These are phyloP conservation scores for Diacarnus erythraeanus DNA, from an alignment of 37 sponge, comb jelly and placozoan genomes.

Conservation along the genomic window DNA sequence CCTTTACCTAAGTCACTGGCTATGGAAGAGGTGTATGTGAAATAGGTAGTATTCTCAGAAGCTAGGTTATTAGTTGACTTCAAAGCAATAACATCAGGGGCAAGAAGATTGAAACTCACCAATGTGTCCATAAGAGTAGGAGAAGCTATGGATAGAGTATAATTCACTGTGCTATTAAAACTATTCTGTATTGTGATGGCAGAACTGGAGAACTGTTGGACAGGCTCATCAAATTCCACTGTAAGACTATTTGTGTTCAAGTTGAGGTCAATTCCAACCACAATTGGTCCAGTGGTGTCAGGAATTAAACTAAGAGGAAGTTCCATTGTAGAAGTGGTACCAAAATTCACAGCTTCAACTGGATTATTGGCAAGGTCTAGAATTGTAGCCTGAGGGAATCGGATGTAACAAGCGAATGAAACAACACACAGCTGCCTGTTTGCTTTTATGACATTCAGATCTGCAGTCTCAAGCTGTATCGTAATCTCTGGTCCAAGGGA, in stretches of 20 bases:
- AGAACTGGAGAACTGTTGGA: slow-evolving; percentile 47
- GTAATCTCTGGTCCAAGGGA: slow-evolving; percentile 50
- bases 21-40: slow-evolving; percentile 55
- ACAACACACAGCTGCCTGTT: slow-evolving; percentile 43
- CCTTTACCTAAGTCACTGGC: slow-evolving; percentile 54
- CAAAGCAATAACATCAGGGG: slow-evolving; percentile 55
- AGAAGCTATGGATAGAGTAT: slow-evolving; percentile 41
- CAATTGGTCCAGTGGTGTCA: slow-evolving; percentile 51
- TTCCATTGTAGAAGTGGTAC: not conserved
- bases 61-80: slow-evolving; percentile 65
- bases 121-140: slow-evolving; percentile 35
- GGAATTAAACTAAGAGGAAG: slow-evolving; percentile 7
- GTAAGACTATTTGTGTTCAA: slow-evolving; percentile 53
- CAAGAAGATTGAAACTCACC: slow-evolving; percentile 28
- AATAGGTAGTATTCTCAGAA: slow-evolving; percentile 23
- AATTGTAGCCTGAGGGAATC: slow-evolving; percentile 40
- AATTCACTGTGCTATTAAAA: slow-evolving; percentile 42
- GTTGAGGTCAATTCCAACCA: slow-evolving; percentile 49
- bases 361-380: slow-evolving; percentile 54
- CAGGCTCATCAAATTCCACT: slow-evolving; percentile 81
- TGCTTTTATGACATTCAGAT: slow-evolving; percentile 71
- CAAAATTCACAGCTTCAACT: slow-evolving; percentile 21
- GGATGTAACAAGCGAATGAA: slow-evolving; percentile 38
- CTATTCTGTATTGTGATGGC: slow-evolving; percentile 69
- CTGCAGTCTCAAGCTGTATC: slow-evolving; percentile 41